Conservation (phyloP, 2,797 vertebrate species). For the Pampus argenteus region DNA sequence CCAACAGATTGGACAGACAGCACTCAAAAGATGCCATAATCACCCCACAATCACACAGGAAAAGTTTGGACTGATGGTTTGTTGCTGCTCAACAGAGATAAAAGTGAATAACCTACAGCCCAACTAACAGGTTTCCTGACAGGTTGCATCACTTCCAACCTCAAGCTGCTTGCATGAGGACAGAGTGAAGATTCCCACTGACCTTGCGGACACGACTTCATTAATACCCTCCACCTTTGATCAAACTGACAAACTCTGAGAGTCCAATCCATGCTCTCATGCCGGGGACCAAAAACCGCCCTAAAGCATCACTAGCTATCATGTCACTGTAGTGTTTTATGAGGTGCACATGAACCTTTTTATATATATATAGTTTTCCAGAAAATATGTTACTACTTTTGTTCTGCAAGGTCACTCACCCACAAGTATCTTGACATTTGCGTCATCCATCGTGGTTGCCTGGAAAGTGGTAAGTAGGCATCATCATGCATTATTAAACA, state of each 20-base stretch:
- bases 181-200: constrained; percentile 2
- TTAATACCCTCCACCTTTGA: constrained; percentile 52
- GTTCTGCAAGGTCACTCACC: constrained; percentile 64
- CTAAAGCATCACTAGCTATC: constrained; percentile 55
- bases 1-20: background rate
- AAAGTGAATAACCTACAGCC: background rate
- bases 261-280: constrained; percentile 22
- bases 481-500: constrained; percentile 70
- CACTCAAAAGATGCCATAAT: background rate
- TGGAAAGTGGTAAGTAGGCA: constrained; percentile 41
- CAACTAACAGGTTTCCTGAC: constrained; percentile 9
- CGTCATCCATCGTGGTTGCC: constrained; percentile 14
- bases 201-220: constrained; percentile 41
- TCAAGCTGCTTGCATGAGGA: background rate
- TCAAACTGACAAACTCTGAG: constrained; percentile 44
- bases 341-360: constrained; percentile 14
- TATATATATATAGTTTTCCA: background rate
- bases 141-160: constrained; percentile 18
- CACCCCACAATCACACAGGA: no score
- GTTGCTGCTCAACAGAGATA: constrained; percentile 19
- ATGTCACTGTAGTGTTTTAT: constrained; percentile 27
- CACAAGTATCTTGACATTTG: background rate
- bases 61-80: constrained; percentile 11
- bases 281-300: constrained; percentile 14
- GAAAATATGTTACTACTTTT: constrained; percentile 20